Evolutionary conservation across 2,113 vertebrate species (phyloP), one percentile per base, ranked within the genome.

Genomic region (Petrocephalus microphthalmus): DNA sequence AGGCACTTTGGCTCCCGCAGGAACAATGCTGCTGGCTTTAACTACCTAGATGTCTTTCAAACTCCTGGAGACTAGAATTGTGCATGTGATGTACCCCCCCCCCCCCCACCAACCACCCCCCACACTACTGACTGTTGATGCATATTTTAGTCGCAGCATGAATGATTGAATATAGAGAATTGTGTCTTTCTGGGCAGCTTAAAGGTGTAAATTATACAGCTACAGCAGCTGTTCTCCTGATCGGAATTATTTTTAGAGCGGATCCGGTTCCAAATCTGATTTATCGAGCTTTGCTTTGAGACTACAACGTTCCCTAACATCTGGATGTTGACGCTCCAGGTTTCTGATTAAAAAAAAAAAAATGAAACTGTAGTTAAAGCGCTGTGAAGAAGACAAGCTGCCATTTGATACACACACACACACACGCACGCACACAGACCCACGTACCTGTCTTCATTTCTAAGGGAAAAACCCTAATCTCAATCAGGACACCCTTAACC

Each of bases 101-200:
- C 47, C 22, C 22, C 11, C 5, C 42, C 42, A n/a, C n/a, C n/a
- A 42, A 42, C 42, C n/a, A 71, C 22, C 4, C 22, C n/a, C 10
- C 22, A 51, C 45, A 84, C 52, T 15, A 20, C 45, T 84, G 45
- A 22, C 22, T 49, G 45, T 49, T 51, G n/a, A 84, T 15, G 45
- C 82, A 84, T 84, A 25, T n/a, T 51, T 51, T 52, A 47, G 45
- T 52, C 45, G 15, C 47, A 51, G 42, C 22, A 51, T 84, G 22
- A 20, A 84, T 84, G 71, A 78, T 42, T 78, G 29, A 37, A 78
- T 78, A 78, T 78, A 78, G 71, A 78, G 71, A 78, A 78, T 42
- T 78, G 29, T 78, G 33, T 42, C 29, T 78, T 49, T 51, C 45
- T 20, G 15, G 81, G 81, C 22, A 84, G 82, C 82, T 84, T 84